A percentile compares a stretch with the other conserved stretches of the same genome.
phyloP scores from a whole-genome alignment of 2,888 invertebrate genomes.

The Oasisia sp. region DNA sequence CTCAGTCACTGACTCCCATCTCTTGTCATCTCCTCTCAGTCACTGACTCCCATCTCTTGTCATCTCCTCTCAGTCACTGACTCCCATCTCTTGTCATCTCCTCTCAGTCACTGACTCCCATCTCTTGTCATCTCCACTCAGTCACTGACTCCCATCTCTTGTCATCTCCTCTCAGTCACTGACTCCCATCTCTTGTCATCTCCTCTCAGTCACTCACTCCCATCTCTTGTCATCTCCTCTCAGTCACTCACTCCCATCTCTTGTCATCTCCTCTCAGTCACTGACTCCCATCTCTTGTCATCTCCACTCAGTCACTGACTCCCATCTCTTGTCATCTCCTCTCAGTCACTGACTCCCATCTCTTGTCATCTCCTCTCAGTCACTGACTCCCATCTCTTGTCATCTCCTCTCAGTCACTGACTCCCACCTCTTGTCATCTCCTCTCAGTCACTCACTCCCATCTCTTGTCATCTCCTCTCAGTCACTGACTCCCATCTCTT shows the following conservation, averaged over 20 bases:
- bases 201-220: background rate
- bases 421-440: background rate
- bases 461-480: background rate
- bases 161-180: conserved; percentile 17
- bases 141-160: background rate
- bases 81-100: background rate
- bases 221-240: background rate
- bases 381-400: background rate
- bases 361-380: conserved; percentile 3
- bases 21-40: conserved; percentile 3
- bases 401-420: conserved; percentile 8
- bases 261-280: conserved; percentile 13
- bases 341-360: background rate
- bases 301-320: conserved; percentile 7
- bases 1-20: background rate
- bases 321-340: background rate
- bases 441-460: background rate
- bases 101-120: background rate
- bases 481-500: background rate
- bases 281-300: background rate
- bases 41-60: background rate
- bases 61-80: conserved; percentile 8
- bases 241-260: background rate
- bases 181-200: background rate
- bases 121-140: background rate